Conservation (phyloP, 2,888 invertebrate species). For the Stenchaetothrips biformis region DNA sequence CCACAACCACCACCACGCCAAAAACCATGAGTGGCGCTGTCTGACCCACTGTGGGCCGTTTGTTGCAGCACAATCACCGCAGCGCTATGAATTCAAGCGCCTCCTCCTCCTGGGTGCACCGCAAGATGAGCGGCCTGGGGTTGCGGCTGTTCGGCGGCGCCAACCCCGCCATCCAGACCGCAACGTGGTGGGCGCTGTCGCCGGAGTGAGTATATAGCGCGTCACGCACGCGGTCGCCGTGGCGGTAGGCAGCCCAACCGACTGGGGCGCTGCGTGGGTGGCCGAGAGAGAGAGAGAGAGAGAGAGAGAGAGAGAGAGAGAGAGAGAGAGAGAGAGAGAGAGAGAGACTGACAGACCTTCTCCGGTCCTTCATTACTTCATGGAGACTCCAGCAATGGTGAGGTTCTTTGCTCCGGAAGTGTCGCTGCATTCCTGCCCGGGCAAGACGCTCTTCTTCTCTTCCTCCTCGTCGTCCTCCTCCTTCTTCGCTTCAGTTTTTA, state of each 20-base stretch:
- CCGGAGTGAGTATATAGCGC: neutral
- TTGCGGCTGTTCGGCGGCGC: neutral
- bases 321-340: neutral
- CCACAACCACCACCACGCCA: no score
- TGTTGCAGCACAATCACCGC: no score
- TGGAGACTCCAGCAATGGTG: no score
- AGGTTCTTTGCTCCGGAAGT: no score
- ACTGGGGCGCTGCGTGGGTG: neutral
- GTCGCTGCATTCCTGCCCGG: no score
- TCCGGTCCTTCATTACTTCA: no score
- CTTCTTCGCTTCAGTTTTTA: no score
- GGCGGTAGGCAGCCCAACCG: neutral
- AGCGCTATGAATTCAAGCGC: no score
- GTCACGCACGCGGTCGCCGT: neutral
- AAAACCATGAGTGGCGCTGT: no score
- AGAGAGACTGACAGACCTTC: neutral
- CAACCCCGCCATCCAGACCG: neutral
- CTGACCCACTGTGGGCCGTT: no score
- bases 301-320: neutral
- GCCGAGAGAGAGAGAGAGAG: neutral
- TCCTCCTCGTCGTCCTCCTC: no score
- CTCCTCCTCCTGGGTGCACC: neutral
- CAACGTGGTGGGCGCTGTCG: neutral
- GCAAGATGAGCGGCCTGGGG: neutral
- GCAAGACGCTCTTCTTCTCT: no score